Base-by-base conservation (phyloP, 2,888 invertebrate species). In the Trichacis sp. region DNA sequence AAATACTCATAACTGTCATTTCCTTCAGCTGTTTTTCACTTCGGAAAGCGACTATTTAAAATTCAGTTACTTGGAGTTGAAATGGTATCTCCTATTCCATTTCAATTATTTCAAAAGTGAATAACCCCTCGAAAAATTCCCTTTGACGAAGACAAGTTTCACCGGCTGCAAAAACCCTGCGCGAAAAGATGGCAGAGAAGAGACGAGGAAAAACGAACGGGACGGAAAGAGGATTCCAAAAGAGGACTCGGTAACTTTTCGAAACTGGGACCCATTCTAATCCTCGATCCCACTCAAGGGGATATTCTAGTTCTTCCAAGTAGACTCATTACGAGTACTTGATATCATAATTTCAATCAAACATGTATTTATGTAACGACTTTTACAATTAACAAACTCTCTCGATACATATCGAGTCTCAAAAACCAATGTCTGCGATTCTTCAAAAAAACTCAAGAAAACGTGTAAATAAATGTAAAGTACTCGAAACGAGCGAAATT, bases 321-420 rank as follows among this genome's bases (percentile, higher is more conserved):
- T 33, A 33, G 2, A 33, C n/a, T 2, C 9, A 33, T 24, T 24
- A 24, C 24, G 24, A 8, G 24, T 24, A 8, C 24, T 5, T 70
- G 72, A 69, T 63, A n/a, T 52, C 36, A 50, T 55, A 47, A 38
- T 29, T 49, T 14, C 11, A 15, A 33, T 33, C 51, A 52, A 54
- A 46, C 52, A 50, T 30, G 33, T 50, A 49, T 43, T n/a, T 63
- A 46, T 57, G 33, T 18, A 51, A 51, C n/a, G 15, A 42, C 24
- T 29, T 52, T 24, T 24, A 24, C 24, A n/a, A 45, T n/a, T 29
- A 15, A 18, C 42, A 40, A 52, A 14, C 47, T 56, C n/a, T 52
- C 46, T n/a, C 18, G 29, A 46, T 48, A 48, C 36, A 52, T 29
- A 55, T 59, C 43, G 51, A 49, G 30, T 55, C 46, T n/a, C 9